Percentiles rank a stretch among this genome's conserved stretches.
These are phyloP conservation scores for Cheilosia urbana DNA, from an alignment of 2,888 invertebrate genomes.

Conservation along the genomic window DNA sequence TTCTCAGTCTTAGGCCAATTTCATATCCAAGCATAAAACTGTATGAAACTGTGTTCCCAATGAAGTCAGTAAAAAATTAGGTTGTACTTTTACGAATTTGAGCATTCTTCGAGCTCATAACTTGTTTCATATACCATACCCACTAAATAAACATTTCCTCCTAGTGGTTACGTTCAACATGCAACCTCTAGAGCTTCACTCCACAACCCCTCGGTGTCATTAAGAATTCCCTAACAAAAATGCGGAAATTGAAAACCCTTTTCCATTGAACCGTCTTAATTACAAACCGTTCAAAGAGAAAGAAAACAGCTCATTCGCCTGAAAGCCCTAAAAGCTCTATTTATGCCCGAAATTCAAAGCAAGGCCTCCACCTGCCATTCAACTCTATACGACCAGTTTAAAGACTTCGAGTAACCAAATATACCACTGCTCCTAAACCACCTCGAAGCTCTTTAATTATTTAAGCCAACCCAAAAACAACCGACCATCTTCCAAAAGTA, in stretches of 20 bases:
- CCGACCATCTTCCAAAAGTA: slow-evolving; percentile 54
- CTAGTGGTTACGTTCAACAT: no score
- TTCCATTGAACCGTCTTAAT: background rate
- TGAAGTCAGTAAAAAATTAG: no score
- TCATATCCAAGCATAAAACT: no score
- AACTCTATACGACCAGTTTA: background rate
- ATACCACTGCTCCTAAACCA: slow-evolving; percentile 13
- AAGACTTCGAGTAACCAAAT: background rate
- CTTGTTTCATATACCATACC: no score
- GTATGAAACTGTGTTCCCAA: no score
- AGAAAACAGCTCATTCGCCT: background rate
- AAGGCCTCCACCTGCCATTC: background rate
- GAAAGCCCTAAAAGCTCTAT: background rate
- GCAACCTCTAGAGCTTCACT: no score
- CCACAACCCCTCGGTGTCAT: no score
- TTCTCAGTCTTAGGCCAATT: no score
- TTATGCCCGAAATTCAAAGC: slow-evolving; percentile 5
- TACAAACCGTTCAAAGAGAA: background rate
- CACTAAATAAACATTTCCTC: no score
- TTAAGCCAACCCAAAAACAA: slow-evolving; percentile 44
- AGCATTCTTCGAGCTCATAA: no score
- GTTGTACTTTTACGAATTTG: no score
- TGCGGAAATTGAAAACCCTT: background rate
- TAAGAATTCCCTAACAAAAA: background rate
- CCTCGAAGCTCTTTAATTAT: slow-evolving; percentile 56